Evolutionary conservation across 2,888 invertebrate genomes (phyloP), one percentile per base, ranked within the genome.

Genomic region (Leptopilina syphax): DNA sequence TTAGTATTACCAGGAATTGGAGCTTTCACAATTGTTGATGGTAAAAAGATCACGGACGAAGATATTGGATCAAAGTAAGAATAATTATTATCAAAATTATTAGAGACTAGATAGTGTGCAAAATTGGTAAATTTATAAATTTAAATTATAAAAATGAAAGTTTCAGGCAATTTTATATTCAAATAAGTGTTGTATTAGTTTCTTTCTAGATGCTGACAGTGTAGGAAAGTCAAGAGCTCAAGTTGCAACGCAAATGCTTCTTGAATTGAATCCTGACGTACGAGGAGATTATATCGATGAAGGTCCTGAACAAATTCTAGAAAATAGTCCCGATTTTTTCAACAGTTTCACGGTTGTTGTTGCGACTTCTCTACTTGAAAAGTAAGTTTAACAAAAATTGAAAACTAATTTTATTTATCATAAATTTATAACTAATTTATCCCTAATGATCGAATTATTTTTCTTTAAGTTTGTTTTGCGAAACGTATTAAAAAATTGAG

Each of bases 1-100:
- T 94, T 99, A 50, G 96, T 99, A 12, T 93, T 99, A 60, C 99
- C 99, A 76, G 99, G 99, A 18, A 95, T 98, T 85, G 97, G 98
- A 70, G 95, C 96, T 34, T 96, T 98, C 86, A 98, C 98, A 0
- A 97, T 99, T 84, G 96, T 98, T 13, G 99, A 99, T 93, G 97
- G 97, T 34, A 95, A 95, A 89, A 95, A 95, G 87, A 95, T 98
- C 0, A 95, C 95, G 8, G 97, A 97, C 85, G 98, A 98, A 91
- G 99, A 99, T 92, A 94, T 98, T 82, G 99, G 98, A 34, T 96
- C 96, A 88, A 99, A 99, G 97, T 97, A 94, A 92, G 90, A 87
- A 78, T 67, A 68, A 54, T 68, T 34, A 34, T 57, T 7, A 13
- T 10, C 50, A 12, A 50, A 10, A 3, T 50, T 50, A 34, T 34